phyloP scores from a whole-genome alignment of 1,140 invertebrate species.

The Leptestheria dahalacensis region DNA sequence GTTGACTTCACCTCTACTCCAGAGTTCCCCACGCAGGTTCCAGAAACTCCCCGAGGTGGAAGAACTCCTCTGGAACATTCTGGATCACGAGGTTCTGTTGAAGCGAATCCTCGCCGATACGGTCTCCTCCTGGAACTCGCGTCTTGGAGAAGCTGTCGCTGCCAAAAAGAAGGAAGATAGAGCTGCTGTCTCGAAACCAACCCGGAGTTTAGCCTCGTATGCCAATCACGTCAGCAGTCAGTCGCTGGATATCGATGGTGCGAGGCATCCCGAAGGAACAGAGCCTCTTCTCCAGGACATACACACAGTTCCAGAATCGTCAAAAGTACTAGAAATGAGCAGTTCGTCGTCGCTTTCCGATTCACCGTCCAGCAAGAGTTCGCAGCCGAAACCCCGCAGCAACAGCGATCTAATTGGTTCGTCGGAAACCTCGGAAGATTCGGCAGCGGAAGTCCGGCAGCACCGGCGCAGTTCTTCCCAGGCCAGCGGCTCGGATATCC shows the following conservation, averaged over 20 bases:
- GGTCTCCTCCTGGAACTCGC: constrained; percentile 47
- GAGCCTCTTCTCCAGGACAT: not conserved
- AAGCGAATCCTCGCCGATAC: constrained; percentile 46
- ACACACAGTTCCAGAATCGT: not conserved
- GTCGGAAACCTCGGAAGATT: not conserved
- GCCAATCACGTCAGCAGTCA: constrained; percentile 2
- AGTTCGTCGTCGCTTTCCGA: constrained; percentile 1
- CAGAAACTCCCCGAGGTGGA: constrained; percentile 1
- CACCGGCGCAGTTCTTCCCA: not conserved
- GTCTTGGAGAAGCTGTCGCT: constrained; percentile 32
- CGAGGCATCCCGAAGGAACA: not conserved
- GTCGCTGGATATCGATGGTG: constrained; percentile 4
- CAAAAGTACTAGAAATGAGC: not conserved
- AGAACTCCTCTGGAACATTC: constrained; percentile 34
- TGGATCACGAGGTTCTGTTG: constrained; percentile 44
- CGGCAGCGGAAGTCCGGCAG: not conserved
- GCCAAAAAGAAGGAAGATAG: constrained; percentile 37
- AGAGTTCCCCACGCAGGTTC: constrained; percentile 21
- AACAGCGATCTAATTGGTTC: not conserved
- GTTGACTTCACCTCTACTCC: constrained; percentile 43
- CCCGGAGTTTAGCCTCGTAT: constrained; percentile 21
- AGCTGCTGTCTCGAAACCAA: constrained; percentile 22
- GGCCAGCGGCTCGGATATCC: not conserved
- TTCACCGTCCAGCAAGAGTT: not conserved
- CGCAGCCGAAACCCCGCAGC: not conserved